phyloP scores from a whole-genome alignment of 2,113 vertebrate species.

The Cebus imitator region DNA sequence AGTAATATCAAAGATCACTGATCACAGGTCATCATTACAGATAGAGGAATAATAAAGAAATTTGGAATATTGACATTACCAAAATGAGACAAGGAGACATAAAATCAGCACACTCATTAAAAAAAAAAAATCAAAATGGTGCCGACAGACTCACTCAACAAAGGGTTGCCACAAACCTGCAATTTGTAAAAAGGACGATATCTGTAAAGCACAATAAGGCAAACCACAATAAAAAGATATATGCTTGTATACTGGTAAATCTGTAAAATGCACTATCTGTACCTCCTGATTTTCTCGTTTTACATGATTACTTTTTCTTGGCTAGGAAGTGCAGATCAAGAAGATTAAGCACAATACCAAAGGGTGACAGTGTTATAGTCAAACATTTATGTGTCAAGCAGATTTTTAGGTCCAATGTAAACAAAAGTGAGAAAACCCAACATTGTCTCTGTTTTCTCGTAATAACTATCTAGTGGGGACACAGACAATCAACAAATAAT shows the following conservation, averaged over 20 bases:
- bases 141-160: neutral
- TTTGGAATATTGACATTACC: neutral
- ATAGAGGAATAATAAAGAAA: neutral
- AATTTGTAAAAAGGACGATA: neutral
- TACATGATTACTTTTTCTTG: neutral
- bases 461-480: neutral
- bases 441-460: neutral
- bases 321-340: neutral
- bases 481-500: neutral
- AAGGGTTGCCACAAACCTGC: neutral
- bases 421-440: neutral
- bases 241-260: neutral
- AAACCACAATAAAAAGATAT: neutral
- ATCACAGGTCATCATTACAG: neutral
- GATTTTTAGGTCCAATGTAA: neutral
- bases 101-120: neutral
- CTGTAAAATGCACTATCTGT: neutral
- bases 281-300: neutral
- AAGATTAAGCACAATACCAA: neutral
- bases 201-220: neutral
- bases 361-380: neutral
- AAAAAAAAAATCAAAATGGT: neutral
- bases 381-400: neutral
- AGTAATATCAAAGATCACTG: neutral
- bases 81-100: neutral